These are phyloP conservation scores for Papilio polytes DNA, from an alignment of 1,140 invertebrate species.

Conservation along the genomic window DNA sequence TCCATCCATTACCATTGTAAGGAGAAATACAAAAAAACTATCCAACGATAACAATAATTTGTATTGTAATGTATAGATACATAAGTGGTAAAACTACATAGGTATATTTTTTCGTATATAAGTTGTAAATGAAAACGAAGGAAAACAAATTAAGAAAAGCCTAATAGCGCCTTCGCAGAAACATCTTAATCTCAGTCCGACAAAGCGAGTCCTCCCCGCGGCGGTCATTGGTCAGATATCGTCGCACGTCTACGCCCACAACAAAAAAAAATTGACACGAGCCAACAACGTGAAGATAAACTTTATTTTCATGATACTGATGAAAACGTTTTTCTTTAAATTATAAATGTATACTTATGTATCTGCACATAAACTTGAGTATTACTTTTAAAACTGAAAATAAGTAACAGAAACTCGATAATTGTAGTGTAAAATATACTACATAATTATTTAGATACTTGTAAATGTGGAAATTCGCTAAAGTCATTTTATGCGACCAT, in stretches of 20 bases:
- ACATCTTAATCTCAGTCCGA: conserved; percentile 37
- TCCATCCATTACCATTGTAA: too few relatives aligned
- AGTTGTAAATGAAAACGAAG: neutral
- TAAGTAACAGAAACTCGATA: neutral
- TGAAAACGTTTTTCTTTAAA: neutral
- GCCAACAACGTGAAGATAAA: conserved; percentile 38
- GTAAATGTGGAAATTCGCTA: neutral
- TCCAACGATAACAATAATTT: too few relatives aligned
- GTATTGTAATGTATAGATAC: too few relatives aligned
- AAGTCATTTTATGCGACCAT: neutral
- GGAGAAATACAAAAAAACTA: too few relatives aligned
- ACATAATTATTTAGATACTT: neutral
- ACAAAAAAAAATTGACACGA: conserved; percentile 56
- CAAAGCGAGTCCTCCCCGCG: conserved; percentile 55
- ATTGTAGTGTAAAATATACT: too few relatives aligned
- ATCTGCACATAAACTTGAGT: neutral
- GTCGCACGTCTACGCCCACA: conserved; percentile 68
- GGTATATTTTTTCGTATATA: neutral
- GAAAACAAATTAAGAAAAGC: conserved; percentile 5
- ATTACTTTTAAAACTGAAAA: neutral
- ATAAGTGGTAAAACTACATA: too few relatives aligned
- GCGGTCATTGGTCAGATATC: conserved; percentile 68
- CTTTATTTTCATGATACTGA: conserved; percentile 3
- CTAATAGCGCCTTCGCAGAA: neutral
- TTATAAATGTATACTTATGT: neutral